phyloP scores from a whole-genome alignment of 2,113 vertebrate species.

The Paramormyrops kingsleyae region DNA sequence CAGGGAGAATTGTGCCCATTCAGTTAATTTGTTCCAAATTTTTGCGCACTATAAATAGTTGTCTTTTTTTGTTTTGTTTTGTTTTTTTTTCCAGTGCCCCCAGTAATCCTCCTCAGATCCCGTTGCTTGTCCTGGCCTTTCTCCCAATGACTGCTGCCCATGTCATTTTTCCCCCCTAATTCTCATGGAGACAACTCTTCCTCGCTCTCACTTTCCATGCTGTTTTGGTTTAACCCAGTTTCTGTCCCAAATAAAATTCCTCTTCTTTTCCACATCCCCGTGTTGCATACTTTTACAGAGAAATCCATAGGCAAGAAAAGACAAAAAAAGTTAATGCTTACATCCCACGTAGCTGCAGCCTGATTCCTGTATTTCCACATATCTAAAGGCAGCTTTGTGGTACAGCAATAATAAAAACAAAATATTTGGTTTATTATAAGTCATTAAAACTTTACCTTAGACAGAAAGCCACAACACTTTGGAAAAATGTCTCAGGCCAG shows the following conservation, averaged over 20 bases:
- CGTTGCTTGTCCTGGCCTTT: not conserved
- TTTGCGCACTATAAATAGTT: not conserved
- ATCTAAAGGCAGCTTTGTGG: not conserved
- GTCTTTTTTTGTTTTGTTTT: not conserved
- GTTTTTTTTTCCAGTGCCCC: not conserved
- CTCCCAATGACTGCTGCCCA: not conserved
- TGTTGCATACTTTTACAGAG: not conserved
- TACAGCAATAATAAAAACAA: not conserved
- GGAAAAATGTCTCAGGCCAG: not conserved
- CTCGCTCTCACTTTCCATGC: not conserved
- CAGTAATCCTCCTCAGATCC: not conserved
- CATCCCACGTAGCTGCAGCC: not conserved
- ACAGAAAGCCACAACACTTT: not conserved
- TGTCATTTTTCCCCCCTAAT: not conserved
- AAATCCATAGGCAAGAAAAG: not conserved
- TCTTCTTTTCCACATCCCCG: not conserved
- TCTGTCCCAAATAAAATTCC: not conserved
- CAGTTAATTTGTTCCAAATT: not conserved
- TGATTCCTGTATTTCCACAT: not conserved
- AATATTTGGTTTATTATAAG: not conserved
- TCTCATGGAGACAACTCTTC: not conserved
- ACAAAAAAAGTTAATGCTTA: not conserved
- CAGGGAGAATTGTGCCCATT: not conserved
- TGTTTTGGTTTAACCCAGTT: not conserved
- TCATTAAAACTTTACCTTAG: not conserved